phyloP scores from a whole-genome alignment of 2,888 invertebrate species.

The Iselma pallidipennis region DNA sequence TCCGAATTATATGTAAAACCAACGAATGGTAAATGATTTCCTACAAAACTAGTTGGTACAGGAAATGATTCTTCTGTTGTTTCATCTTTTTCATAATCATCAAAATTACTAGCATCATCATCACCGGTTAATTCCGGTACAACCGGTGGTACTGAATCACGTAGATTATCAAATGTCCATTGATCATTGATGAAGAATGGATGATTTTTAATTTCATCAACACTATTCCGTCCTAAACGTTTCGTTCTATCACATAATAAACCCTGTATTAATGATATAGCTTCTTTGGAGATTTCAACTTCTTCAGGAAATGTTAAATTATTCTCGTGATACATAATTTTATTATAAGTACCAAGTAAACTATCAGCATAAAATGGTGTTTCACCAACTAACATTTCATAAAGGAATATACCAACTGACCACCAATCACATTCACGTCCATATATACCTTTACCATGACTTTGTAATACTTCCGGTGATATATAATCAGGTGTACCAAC shows the following conservation, averaged over 20 bases:
- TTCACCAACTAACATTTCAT: slow-evolving; percentile 98
- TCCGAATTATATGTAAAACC: slow-evolving; percentile 94
- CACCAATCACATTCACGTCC: slow-evolving; percentile 99
- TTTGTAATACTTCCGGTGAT: slow-evolving; percentile 96
- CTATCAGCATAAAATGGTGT: slow-evolving; percentile 99
- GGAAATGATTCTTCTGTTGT: slow-evolving; percentile 93
- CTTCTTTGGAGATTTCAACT: slow-evolving; percentile 86
- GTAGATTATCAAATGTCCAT: slow-evolving; percentile 96
- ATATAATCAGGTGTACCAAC: slow-evolving; percentile 99
- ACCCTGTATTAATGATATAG: slow-evolving; percentile 87
- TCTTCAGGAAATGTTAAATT: slow-evolving; percentile 95
- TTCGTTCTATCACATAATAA: slow-evolving; percentile 90
- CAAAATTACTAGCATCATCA: slow-evolving; percentile 98
- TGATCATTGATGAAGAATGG: slow-evolving; percentile 95
- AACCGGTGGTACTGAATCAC: slow-evolving; percentile 94
- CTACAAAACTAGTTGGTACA: slow-evolving; percentile 95
- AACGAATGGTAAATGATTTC: slow-evolving; percentile 94
- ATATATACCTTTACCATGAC: slow-evolving; percentile 85
- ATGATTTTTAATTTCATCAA: slow-evolving; percentile 93
- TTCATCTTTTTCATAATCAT: slow-evolving; percentile 95
- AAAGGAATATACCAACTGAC: slow-evolving; percentile 98
- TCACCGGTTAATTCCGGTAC: slow-evolving; percentile 95
- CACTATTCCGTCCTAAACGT: slow-evolving; percentile 81
- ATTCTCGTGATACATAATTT: slow-evolving; percentile 99
- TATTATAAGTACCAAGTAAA: slow-evolving; percentile 94